phyloP scores from a whole-genome alignment of 2,888 invertebrate genomes.

The Oscheius sp. region DNA sequence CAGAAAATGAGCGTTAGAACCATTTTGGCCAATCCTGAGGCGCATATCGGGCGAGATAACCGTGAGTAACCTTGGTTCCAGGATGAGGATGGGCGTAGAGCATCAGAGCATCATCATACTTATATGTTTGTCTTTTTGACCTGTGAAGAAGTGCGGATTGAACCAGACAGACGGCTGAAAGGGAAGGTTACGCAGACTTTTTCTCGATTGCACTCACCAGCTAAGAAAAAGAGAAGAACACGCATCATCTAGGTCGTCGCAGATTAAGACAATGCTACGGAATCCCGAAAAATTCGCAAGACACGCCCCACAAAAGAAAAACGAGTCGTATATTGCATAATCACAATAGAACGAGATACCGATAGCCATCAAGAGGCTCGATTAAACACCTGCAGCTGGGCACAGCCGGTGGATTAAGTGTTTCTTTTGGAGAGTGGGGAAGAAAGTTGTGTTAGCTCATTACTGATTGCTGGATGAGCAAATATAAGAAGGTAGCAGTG shows the following conservation, averaged over 20 bases:
- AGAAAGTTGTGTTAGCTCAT: not conserved
- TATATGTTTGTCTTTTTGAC: conserved; percentile 56
- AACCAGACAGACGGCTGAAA: conserved; percentile 25
- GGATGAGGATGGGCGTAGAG: conserved; percentile 58
- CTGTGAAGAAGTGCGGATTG: conserved; percentile 31
- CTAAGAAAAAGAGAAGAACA: conserved; percentile 33
- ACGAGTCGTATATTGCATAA: conserved; percentile 38
- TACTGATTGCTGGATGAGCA: conserved; percentile 29
- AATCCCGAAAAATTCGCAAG: conserved; percentile 33
- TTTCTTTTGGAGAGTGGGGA: not conserved
- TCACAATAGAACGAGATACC: conserved; percentile 10
- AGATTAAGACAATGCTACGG: conserved; percentile 27
- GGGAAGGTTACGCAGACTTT: not conserved
- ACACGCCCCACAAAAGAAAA: conserved; percentile 36
- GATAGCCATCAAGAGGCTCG: conserved; percentile 3
- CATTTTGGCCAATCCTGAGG: conserved; percentile 64
- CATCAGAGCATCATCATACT: conserved; percentile 55
- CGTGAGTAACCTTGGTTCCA: conserved; percentile 53
- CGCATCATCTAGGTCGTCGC: conserved; percentile 36
- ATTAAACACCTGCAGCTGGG: not conserved
- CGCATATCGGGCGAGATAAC: conserved; percentile 58
- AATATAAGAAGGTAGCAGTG: conserved; percentile 24
- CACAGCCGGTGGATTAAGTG: not conserved
- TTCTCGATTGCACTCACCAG: conserved; percentile 34
- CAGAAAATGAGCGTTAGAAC: conserved; percentile 33